Evolutionary conservation across 2,113 vertebrate genomes (phyloP).

Genomic region (Triplophysa siluroides): DNA sequence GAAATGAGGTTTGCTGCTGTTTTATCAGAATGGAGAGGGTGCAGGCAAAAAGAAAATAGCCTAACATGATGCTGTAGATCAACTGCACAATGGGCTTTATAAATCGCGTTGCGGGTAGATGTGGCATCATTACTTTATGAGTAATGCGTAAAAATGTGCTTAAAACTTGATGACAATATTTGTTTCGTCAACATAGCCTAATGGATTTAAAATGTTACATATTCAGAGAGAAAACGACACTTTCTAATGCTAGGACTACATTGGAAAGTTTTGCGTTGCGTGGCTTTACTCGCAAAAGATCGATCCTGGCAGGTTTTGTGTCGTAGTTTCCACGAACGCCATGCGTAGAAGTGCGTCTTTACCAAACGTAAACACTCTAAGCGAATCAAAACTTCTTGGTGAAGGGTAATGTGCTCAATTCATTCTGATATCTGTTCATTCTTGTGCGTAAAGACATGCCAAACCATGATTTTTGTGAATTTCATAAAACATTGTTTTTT

Average conservation of each 20-base stretch:
- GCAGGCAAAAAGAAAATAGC: background rate
- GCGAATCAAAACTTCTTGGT: constrained; percentile 3
- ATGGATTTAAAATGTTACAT: background rate
- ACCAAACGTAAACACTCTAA: background rate
- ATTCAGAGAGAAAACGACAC: background rate
- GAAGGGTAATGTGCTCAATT: background rate
- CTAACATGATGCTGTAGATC: constrained; percentile 7
- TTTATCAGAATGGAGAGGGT: constrained; percentile 15
- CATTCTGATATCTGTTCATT: background rate
- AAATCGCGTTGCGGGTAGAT: background rate
- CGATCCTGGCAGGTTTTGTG: background rate
- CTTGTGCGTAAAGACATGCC: background rate
- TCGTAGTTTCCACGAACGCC: background rate
- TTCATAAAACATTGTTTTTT: background rate
- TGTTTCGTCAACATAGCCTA: background rate
- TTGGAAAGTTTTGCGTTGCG: constrained; percentile 4
- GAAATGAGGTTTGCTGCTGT: constrained; percentile 25
- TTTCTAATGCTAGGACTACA: background rate
- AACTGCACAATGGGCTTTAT: background rate
- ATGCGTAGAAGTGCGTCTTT: background rate
- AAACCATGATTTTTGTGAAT: background rate
- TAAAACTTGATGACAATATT: background rate
- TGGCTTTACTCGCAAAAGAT: background rate
- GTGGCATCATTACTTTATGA: background rate
- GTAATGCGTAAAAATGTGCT: background rate